Base-by-base conservation (phyloP, 2,797 vertebrate species). In the Sebastes iracundus region DNA sequence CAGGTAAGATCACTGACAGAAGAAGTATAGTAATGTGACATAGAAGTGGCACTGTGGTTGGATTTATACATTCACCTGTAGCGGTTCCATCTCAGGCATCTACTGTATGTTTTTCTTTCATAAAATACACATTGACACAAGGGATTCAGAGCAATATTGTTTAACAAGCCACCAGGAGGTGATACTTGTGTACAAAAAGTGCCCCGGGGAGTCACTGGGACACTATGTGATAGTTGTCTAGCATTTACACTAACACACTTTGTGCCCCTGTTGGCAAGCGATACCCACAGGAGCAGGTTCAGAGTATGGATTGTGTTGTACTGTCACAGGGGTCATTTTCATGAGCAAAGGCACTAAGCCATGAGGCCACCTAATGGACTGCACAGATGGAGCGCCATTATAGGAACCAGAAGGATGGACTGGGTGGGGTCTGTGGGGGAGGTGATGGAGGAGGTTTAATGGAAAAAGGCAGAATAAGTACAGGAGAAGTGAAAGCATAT, bases 371-470 rank as follows among this genome's bases (percentile, higher is more conserved):
- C 70, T 82, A 77, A 84, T 72, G 63, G 73, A 79, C 22, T 23
- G 68, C 53, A 75, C 78, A 88, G 81, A 87, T 81, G 82, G 82
- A 80, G 52, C 5, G 13, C n/a, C 2, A 35, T 81, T 55, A 86
- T 25, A 55, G 46, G 20, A 13, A 28, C 13, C 32, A 25, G 60
- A 70, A 23, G 56, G 60, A 38, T 23, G 46, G 64, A 42, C 16
- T 7, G 42, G 81, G 28, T 25, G 67, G 60, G 18, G 71, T 28
- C 3, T 55, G 66, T 12, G 33, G 7, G 13, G 27, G n/a, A 20
- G 13, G 16, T 46, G 42, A 49, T 49, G 46, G 18, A 49, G 46
- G 46, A 46, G 42, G 42, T 46, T 46, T 7, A 18, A 46, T 46
- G 42, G 16, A 46, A 46, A 16, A 18, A 18, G 16, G 42, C 42